Conservation (phyloP, 2,888 invertebrate genomes). For the Chymomyza caudatula region DNA sequence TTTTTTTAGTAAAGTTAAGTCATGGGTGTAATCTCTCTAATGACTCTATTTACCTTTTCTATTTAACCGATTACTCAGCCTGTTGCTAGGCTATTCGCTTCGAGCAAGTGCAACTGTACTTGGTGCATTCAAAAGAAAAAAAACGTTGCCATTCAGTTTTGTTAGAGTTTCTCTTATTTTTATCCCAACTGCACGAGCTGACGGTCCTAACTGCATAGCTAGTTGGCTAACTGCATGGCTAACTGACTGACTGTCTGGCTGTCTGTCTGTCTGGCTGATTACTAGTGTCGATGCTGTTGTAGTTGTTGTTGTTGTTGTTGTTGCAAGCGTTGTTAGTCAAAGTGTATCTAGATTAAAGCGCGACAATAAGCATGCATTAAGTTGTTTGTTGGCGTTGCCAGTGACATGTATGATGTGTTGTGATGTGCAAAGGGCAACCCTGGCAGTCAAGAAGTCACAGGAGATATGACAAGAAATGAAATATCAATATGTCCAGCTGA, state of each 20-base stretch:
- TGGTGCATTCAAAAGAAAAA: slow-evolving; percentile 5
- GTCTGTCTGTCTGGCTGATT: slow-evolving; percentile 1
- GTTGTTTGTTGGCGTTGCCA: slow-evolving; percentile 44
- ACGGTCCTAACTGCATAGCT: slow-evolving; percentile 44
- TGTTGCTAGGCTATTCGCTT: too few species aligned
- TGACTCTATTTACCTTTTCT: too few species aligned
- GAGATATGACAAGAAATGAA: neutral
- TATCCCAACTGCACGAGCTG: slow-evolving; percentile 33
- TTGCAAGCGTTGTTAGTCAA: slow-evolving; percentile 51
- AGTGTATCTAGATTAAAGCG: slow-evolving; percentile 73
- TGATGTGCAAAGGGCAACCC: slow-evolving; percentile 6
- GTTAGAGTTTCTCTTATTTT: slow-evolving; percentile 7
- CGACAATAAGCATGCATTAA: slow-evolving; percentile 73
- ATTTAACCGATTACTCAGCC: too few species aligned
- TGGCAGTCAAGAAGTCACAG: slow-evolving; percentile 3
- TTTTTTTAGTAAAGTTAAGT: too few species aligned
- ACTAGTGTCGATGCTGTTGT: slow-evolving; percentile 9
- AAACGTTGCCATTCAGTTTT: slow-evolving; percentile 64
- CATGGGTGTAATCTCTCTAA: too few species aligned
- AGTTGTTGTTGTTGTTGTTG: slow-evolving; percentile 12
- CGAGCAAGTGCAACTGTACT: neutral
- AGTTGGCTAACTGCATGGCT: slow-evolving; percentile 22
- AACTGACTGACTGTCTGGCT: slow-evolving; percentile 45
- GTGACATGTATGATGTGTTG: slow-evolving; percentile 14
- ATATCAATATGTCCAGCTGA: neutral